A percentile compares a stretch with the other conserved stretches of the same genome.
Conservation (phyloP, 2,888 invertebrate genomes). For the Yponomeuta sedellus region DNA sequence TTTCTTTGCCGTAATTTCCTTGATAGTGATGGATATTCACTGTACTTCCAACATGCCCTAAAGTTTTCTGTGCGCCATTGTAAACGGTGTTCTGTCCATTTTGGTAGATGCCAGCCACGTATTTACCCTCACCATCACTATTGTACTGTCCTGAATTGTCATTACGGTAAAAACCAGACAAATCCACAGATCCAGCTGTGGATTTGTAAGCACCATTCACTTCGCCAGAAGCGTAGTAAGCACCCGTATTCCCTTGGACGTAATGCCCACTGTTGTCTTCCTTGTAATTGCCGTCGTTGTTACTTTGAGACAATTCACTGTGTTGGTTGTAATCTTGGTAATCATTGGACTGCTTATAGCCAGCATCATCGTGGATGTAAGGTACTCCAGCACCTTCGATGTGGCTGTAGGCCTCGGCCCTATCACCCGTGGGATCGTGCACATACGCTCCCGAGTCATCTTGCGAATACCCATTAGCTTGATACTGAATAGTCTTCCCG, state of each 20-base stretch:
- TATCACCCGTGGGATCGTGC: conserved; percentile 66
- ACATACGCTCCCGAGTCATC: conserved; percentile 63
- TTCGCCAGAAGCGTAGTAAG: conserved; percentile 19
- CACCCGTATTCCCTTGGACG: conserved; percentile 44
- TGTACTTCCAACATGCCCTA: conserved; percentile 14
- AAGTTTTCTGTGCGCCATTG: not conserved
- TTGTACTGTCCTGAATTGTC: conserved; percentile 29
- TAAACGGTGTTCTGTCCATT: not conserved
- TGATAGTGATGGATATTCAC: conserved; percentile 29
- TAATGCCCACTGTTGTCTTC: conserved; percentile 39
- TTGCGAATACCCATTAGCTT: conserved; percentile 29
- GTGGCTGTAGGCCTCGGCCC: conserved; percentile 62
- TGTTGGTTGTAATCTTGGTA: conserved; percentile 44
- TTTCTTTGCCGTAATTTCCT: conserved; percentile 23
- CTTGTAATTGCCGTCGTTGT: conserved; percentile 26
- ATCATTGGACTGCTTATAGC: conserved; percentile 45
- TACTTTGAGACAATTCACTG: conserved; percentile 32
- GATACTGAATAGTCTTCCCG: conserved; percentile 27
- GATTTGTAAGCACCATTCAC: conserved; percentile 33
- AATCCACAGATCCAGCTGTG: conserved; percentile 35
- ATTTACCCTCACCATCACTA: conserved; percentile 35
- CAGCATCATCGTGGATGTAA: conserved; percentile 48
- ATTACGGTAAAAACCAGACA: conserved; percentile 38
- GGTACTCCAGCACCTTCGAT: conserved; percentile 50
- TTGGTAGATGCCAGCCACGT: conserved; percentile 25